Percentiles rank a stretch among this genome's conserved stretches.
phyloP scores from a whole-genome alignment of 2,797 vertebrate genomes.

The Myotis vivesi region DNA sequence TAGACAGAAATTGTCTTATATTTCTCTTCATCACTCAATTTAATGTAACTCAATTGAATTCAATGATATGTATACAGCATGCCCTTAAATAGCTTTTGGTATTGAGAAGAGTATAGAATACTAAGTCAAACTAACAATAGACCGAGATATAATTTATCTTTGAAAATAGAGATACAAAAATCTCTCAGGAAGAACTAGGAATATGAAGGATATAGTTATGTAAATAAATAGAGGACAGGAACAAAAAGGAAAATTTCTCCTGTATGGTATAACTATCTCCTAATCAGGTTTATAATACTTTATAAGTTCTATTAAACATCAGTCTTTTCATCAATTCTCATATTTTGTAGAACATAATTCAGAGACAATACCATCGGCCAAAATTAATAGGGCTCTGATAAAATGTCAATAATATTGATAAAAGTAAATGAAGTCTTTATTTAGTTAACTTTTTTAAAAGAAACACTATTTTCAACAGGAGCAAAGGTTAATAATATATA shows the following conservation, averaged over 20 bases:
- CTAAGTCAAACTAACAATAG: neutral
- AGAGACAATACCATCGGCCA: constrained; percentile 1
- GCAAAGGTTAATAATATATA: constrained; percentile 34
- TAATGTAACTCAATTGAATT: neutral
- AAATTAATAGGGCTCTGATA: constrained; percentile 52
- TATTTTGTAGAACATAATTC: constrained; percentile 43
- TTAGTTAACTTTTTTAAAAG: constrained; percentile 59
- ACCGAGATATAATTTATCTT: constrained; percentile 2
- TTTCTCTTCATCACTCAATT: neutral
- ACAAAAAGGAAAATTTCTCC: constrained; percentile 13
- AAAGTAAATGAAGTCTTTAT: constrained; percentile 65
- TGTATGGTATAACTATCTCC: neutral
- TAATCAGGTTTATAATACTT: neutral
- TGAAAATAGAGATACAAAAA: neutral
- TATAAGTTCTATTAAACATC: neutral
- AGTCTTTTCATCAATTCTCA: neutral
- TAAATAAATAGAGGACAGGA: neutral
- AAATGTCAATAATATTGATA: constrained; percentile 59
- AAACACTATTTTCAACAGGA: constrained; percentile 46
- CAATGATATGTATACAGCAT: neutral
- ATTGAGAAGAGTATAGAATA: neutral
- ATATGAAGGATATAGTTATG: neutral
- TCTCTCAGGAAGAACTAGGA: neutral
- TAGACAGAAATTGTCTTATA: constrained; percentile 33
- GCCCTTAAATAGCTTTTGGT: neutral